Evolutionary conservation across 2,797 vertebrate species (phyloP), one percentile per base, ranked within the genome.

Genomic region (Mionectes olivaceus): DNA sequence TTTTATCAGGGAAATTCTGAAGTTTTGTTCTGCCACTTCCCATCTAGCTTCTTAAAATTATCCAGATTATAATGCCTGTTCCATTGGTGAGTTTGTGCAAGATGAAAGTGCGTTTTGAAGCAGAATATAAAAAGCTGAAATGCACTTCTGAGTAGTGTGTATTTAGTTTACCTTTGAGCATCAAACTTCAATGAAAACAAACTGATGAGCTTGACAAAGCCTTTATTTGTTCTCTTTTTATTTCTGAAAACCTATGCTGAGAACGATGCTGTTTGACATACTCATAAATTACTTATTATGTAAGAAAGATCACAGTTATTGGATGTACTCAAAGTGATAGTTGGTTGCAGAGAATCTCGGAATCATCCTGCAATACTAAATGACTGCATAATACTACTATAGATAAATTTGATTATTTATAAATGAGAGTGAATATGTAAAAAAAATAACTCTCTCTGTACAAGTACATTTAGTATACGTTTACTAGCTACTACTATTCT

Each of bases 81-180:
- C 69, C 41, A 49, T 41, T 76, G 32, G 28, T 75, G 89, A 82
- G 56, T 89, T 10, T 35, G 32, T 65, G 44, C 39, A 76, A 94
- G 91, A 95, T 91, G 47, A 90, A 95, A 95, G 83, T 46, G 25
- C 21, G 61, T 83, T 89, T 86, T 88, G 88, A 96, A 95, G 77
- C 13, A 7, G 65, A 91, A 76, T 83, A 90, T 84, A 25, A 86
- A 83, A 94, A 90, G 37, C 30, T 61, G 35, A 90, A 88, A 25
- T 33, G 39, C 53, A 65, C 57, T 89, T 93, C 69, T 56, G 35
- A 85, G 14, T 33, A 64, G 7, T 47, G 41, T 61, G 32, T 37
- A 76, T 90, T 89, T 80, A 80, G 56, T 35, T 44, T 83, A 91
- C 37, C 43, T 85, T 19, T 77, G 50, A 79, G 71, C 53, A 85